Conservation (phyloP, 2,888 invertebrate genomes). For the Neoascia interrupta region DNA sequence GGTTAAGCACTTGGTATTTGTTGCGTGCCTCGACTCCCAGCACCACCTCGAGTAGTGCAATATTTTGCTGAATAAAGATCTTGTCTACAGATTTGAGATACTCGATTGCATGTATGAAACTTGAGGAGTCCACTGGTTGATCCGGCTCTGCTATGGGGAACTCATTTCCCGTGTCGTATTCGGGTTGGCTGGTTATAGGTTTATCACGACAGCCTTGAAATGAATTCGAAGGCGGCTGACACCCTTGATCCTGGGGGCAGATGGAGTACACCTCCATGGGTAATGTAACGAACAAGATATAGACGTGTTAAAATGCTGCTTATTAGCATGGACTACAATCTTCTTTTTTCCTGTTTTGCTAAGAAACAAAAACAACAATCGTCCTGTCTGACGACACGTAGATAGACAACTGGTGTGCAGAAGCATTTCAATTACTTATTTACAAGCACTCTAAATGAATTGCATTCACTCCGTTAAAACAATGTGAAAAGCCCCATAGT, state of each 20-base stretch:
- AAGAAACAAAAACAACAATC: no score
- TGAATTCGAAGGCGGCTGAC: background rate
- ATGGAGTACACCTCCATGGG: conserved; percentile 16
- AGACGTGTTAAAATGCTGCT: background rate
- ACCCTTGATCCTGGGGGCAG: background rate
- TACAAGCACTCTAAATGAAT: no score
- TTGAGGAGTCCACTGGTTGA: background rate
- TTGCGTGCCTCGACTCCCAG: conserved; percentile 7
- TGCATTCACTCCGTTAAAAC: no score
- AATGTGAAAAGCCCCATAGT: no score
- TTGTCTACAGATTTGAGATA: conserved; percentile 22
- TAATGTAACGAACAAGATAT: background rate
- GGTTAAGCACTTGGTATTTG: conserved; percentile 11
- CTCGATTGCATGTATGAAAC: conserved; percentile 1
- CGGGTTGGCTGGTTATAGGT: conserved; percentile 10
- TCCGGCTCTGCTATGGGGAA: background rate
- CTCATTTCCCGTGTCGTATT: background rate
- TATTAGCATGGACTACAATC: no score
- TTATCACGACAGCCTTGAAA: conserved; percentile 23
- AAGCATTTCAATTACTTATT: no score
- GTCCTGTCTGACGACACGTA: no score
- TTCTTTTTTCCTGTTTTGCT: no score
- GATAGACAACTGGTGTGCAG: no score
- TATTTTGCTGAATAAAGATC: conserved; percentile 17
- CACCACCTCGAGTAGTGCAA: conserved; percentile 5